Percentiles rank a stretch among this genome's conserved stretches.
Evolutionary conservation across 2,113 vertebrate species (phyloP).

Genomic region (Callospermophilus lateralis): DNA sequence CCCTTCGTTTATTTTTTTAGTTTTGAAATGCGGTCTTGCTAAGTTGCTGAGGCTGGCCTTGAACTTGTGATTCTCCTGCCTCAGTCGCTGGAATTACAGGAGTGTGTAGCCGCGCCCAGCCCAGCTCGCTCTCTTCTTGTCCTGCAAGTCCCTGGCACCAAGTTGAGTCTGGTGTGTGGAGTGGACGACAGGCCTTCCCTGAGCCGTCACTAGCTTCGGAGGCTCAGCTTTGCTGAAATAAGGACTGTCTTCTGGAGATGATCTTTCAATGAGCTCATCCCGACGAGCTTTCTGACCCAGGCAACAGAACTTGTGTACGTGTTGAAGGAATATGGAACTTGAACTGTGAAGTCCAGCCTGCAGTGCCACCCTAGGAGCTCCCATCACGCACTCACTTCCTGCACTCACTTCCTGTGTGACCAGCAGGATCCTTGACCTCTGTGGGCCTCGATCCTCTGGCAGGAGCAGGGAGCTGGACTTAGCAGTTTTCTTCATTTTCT

Average conservation of each 20-base stretch:
- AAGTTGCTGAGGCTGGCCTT: no score
- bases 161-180: background rate
- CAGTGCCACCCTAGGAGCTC: background rate
- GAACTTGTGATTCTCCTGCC: no score
- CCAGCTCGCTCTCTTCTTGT: accelerated
- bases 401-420: background rate
- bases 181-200: background rate
- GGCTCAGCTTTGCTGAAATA: background rate
- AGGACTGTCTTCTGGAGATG: background rate
- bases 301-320: background rate
- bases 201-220: background rate
- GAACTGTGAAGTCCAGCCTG: background rate
- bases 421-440: background rate
- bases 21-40: no score
- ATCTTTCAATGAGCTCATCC: background rate
- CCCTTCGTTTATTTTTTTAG: no score
- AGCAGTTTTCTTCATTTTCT: background rate
- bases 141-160: background rate
- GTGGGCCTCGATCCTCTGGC: background rate
- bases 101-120: no score
- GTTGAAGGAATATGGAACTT: background rate
- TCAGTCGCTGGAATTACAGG: no score
- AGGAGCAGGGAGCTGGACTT: background rate
- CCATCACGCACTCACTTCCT: background rate
- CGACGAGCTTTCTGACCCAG: background rate